A percentile compares a stretch with the other conserved stretches of the same genome.
phyloP scores from a whole-genome alignment of 2,888 invertebrate genomes.

The Acronicta alni region DNA sequence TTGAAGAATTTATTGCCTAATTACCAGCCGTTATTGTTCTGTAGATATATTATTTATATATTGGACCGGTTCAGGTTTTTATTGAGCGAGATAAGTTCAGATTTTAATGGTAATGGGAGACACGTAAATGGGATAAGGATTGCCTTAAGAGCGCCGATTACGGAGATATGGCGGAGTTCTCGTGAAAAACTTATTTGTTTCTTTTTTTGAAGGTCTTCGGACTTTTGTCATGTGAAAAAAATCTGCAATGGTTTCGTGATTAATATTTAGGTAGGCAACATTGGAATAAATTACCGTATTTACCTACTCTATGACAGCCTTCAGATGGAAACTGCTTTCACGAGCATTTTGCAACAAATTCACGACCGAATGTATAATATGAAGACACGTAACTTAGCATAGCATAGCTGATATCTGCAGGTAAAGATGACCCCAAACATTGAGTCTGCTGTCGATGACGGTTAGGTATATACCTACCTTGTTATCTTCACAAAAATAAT shows the following conservation, averaged over 20 bases:
- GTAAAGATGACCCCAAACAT: too few species aligned
- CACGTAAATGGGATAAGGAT: conserved; percentile 63
- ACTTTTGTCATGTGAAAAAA: conserved; percentile 37
- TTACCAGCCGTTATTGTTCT: conserved; percentile 74
- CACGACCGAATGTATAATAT: too few species aligned
- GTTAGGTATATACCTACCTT: too few species aligned
- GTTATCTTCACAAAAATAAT: not conserved
- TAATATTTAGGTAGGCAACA: not conserved
- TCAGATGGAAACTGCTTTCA: not conserved
- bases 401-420: too few species aligned
- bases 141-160: conserved; percentile 59
- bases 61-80: conserved; percentile 62
- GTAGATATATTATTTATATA: conserved; percentile 67
- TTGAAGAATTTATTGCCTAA: conserved; percentile 74
- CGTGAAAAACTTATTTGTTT: conserved; percentile 39
- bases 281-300: not conserved
- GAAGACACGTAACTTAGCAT: too few species aligned
- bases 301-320: not conserved
- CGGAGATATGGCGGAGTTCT: conserved; percentile 51
- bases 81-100: conserved; percentile 69
- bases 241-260: conserved; percentile 3
- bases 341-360: too few species aligned
- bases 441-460: too few species aligned
- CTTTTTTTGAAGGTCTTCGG: conserved; percentile 38
- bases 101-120: conserved; percentile 73